A percentile compares a stretch with the other conserved stretches of the same genome.
These are phyloP conservation scores for Nestor notabilis DNA, from an alignment of 2,113 vertebrate species.

Conservation along the genomic window DNA sequence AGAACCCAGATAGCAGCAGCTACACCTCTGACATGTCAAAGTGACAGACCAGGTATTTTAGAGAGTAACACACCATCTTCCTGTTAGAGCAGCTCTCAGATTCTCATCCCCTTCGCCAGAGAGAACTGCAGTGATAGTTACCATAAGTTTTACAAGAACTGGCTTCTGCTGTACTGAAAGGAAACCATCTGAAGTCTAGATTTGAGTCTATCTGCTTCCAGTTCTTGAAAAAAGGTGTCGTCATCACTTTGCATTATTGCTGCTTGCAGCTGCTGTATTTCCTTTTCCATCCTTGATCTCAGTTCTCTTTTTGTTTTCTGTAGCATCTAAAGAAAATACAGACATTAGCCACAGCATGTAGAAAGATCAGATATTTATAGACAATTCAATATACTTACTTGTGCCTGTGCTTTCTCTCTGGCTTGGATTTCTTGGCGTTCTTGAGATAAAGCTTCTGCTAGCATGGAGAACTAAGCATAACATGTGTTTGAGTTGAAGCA, in stretches of 20 bases:
- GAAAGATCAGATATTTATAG: background rate
- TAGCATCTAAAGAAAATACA: conserved; percentile 79
- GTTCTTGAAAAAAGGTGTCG: conserved; percentile 85
- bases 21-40: background rate
- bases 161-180: conserved; percentile 85
- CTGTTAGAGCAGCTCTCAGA: background rate
- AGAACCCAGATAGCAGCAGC: background rate
- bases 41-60: background rate
- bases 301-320: conserved; percentile 88
- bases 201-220: conserved; percentile 87
- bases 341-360: background rate
- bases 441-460: conserved; percentile 88
- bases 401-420: conserved; percentile 87
- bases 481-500: background rate
- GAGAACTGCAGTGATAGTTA: background rate
- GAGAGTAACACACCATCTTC: background rate
- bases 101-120: background rate
- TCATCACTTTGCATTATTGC: conserved; percentile 86
- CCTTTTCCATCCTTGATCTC: conserved; percentile 89
- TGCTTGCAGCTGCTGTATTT: conserved; percentile 88
- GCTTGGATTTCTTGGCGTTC: conserved; percentile 86
- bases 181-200: conserved; percentile 86
- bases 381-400: conserved; percentile 72
- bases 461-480: conserved; percentile 86
- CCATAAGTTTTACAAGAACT: conserved; percentile 15